Conservation (phyloP, 2,888 invertebrate species). For the Amorpha juglandis region DNA sequence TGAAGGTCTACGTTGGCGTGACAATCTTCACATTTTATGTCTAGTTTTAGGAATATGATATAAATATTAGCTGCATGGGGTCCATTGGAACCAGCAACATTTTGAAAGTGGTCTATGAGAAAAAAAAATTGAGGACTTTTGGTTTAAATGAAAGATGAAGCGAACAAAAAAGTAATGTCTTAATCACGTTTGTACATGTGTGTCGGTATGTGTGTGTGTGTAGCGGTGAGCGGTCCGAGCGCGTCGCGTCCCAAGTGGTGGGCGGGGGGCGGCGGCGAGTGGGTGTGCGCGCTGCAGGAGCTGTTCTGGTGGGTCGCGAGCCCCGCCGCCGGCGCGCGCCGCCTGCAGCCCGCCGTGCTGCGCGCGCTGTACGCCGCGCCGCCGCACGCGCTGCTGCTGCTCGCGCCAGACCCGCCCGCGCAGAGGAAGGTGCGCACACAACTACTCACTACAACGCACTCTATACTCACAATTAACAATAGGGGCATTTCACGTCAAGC, state of each 20-base stretch:
- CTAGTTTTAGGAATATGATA: too few relatives aligned
- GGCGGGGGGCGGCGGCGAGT: constrained; percentile 59
- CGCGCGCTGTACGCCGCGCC: constrained; percentile 68
- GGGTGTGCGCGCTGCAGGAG: constrained; percentile 62
- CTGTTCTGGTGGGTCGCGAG: constrained; percentile 70
- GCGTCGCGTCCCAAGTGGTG: constrained; percentile 58
- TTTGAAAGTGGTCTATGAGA: too few relatives aligned
- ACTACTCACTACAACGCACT: background rate
- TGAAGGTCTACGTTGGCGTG: too few relatives aligned
- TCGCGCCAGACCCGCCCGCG: constrained; percentile 63
- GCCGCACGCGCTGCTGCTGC: constrained; percentile 55
- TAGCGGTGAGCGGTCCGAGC: constrained; percentile 52
- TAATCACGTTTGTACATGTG: too few relatives aligned
- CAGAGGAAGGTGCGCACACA: constrained; percentile 61
- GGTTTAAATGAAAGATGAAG: too few relatives aligned
- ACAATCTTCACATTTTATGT: too few relatives aligned
- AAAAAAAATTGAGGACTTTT: too few relatives aligned
- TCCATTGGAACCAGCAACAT: too few relatives aligned
- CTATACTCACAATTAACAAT: too few relatives aligned
- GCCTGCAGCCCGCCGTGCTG: constrained; percentile 63
- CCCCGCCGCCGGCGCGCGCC: constrained; percentile 53
- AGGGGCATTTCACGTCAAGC: too few relatives aligned
- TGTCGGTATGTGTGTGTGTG: background rate
- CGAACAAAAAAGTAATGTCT: too few relatives aligned
- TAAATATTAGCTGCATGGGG: too few relatives aligned